Base-by-base conservation (phyloP, 2,888 invertebrate species). In the Diadegma fenestrale region DNA sequence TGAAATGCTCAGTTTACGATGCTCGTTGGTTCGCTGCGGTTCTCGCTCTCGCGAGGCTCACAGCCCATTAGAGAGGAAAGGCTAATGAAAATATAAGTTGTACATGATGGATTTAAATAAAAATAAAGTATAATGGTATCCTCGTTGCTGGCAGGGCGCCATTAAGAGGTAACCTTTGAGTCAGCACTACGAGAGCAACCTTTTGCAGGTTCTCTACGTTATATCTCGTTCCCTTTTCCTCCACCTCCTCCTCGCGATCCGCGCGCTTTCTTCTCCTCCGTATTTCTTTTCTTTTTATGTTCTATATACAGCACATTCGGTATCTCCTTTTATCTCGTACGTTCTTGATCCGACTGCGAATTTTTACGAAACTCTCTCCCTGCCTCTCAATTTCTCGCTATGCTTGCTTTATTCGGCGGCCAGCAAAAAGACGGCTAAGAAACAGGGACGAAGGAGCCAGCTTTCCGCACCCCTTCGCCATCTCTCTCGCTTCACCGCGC, bases 41-140 rank as follows among this genome's bases (percentile, higher is more conserved):
- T 66, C 73, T 80, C 73, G 63, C 75, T 83, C 64, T 45, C 72
- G 19, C 88, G 89, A 88, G 89, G 79, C 88, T 85, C 87, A 85
- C 73, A 83, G 87, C 77, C 84, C 90, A 77, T 68, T 54, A 75
- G 69, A 45, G 85, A 69, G 43, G 90, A 91, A 91, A 91, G 91
- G 91, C 92, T 93, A 93, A 93, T 93, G 93, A 93, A 93, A 93
- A 93, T 93, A 93, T 93, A 93, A 93, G 91, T 92, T 91, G 90
- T 90, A 91, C 90, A 88, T 89, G 90, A 90, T 91, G 91, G 90
- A 91, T 92, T 91, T 89, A 89, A 92, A 91, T 88, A 84, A 89
- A 85, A 88, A 88, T 90, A 91, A 91, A 91, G 90, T 88, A 90
- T 88, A 89, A 89, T 88, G 88, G 87, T 84, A 87, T 85, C 81